Evolutionary conservation across 2,888 invertebrate species (phyloP), one percentile per base, ranked within the genome.

Genomic region (Rhogogaster chlorosoma): DNA sequence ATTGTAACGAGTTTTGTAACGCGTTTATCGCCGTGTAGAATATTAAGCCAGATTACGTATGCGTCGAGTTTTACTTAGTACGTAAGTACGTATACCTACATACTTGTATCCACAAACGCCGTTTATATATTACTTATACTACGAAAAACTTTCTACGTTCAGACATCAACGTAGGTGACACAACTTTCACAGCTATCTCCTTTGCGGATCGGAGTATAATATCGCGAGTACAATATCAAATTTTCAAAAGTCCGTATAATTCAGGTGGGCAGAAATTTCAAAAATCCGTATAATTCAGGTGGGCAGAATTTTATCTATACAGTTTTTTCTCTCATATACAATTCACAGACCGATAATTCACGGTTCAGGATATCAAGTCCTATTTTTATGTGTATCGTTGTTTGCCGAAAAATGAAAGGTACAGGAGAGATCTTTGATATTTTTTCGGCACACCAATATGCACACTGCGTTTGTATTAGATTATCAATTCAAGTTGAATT

Each of bases 31-130:
- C 87, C 86, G 90, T 84, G 87, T 85, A 86, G 90, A 90, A 91
- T 91, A 90, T 91, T 89, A 90, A 90, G 87, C 85, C 87, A 86
- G 71, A 86, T 90, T 90, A 89, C 88, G 87, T 87, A 67, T 83
- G 45, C 64, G 45, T 83, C 10, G 64, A 67, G 64, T 83, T 83
- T 83, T 83, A 67, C 83, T 83, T 70, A 45, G 26, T 18, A 26
- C 42, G 10, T 77, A 26, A 26, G 10, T 77, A 32, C 6, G 3
- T 77, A 53, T 77, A 53, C 18, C 6, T 77, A 53, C 12, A 77
- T 70, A 70, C n/a, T 32, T n/a, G n/a, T n/a, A 36, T n/a, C 67
- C 26, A 78, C n/a, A 2, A 18, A 57, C 45, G 53, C 10, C 15
- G 64, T 64, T 12, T 64, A 67, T 32, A 67, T 12, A 1, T 26